Conservation (phyloP, 2,113 vertebrate species). For the Arizona elegans region DNA sequence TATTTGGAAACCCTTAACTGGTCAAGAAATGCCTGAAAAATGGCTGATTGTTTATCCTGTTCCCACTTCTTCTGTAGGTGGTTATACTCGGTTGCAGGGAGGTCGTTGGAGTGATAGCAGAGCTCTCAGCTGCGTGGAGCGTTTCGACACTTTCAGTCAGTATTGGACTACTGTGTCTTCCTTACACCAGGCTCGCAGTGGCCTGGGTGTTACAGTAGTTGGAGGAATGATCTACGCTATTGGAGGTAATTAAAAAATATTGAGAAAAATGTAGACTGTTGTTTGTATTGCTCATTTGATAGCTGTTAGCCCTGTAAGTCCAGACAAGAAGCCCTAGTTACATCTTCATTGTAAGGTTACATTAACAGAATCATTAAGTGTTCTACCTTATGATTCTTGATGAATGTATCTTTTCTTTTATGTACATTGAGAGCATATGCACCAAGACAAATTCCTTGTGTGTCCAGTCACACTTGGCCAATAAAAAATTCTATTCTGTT, state of each 20-base stretch:
- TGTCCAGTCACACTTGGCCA: too few species aligned
- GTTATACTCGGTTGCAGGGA: slow-evolving; percentile 92
- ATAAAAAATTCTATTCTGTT: too few species aligned
- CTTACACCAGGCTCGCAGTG: slow-evolving; percentile 92
- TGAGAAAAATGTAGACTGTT: not conserved
- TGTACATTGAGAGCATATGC: too few species aligned
- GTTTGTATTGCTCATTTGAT: not conserved
- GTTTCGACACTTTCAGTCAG: slow-evolving; percentile 96
- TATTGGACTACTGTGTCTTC: slow-evolving; percentile 98
- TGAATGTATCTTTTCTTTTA: too few species aligned
- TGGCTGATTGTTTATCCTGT: not conserved
- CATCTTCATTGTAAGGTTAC: not conserved
- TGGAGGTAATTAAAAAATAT: slow-evolving; percentile 77
- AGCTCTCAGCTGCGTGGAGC: slow-evolving; percentile 93
- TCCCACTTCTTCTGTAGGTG: slow-evolving; percentile 73
- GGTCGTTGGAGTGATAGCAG: slow-evolving; percentile 95
- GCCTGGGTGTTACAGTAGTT: slow-evolving; percentile 87
- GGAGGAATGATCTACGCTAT: slow-evolving; percentile 97
- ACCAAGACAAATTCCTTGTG: too few species aligned
- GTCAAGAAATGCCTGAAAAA: not conserved
- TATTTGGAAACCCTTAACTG: not conserved
- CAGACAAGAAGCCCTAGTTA: not conserved
- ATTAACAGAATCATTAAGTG: not conserved
- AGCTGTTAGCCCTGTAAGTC: not conserved
- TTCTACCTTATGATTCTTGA: too few species aligned